A percentile compares a stretch with the other conserved stretches of the same genome.
phyloP scores from a whole-genome alignment of 1,140 invertebrate species.

The Ectropis grisescens region DNA sequence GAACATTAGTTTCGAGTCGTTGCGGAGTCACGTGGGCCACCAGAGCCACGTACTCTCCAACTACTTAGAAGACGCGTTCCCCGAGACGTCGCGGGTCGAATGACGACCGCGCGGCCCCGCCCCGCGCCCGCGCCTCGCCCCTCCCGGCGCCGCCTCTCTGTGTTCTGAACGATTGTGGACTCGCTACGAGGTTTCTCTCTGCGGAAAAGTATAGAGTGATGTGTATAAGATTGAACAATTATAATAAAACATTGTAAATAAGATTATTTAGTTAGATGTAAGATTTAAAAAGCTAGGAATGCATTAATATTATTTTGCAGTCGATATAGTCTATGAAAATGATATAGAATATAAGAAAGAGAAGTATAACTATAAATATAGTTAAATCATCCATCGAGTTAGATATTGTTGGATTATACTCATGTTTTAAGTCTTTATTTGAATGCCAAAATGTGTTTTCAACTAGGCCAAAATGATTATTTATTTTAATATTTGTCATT shows the following conservation, averaged over 20 bases:
- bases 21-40: slow-evolving; percentile 31
- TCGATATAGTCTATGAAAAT: slow-evolving; percentile 40
- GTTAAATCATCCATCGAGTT: slow-evolving; percentile 32
- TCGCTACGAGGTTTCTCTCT: slow-evolving; percentile 5
- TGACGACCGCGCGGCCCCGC: slow-evolving; percentile 26
- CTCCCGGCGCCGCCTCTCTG: no score
- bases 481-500: slow-evolving; percentile 12
- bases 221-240: slow-evolving; percentile 55
- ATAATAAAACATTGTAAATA: slow-evolving; percentile 61
- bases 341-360: slow-evolving; percentile 22
- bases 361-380: slow-evolving; percentile 36
- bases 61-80: slow-evolving; percentile 45
- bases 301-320: slow-evolving; percentile 61
- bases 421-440: slow-evolving; percentile 30
- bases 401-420: slow-evolving; percentile 39
- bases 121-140: slow-evolving; percentile 1
- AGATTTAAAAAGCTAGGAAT: slow-evolving; percentile 56
- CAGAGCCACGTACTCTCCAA: slow-evolving; percentile 31
- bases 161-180: no score
- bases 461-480: slow-evolving; percentile 30
- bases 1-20: slow-evolving; percentile 38
- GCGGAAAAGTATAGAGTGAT: slow-evolving; percentile 21
- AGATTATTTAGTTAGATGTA: slow-evolving; percentile 56
- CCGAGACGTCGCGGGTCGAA: slow-evolving; percentile 50
- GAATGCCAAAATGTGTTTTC: slow-evolving; percentile 33